A percentile compares a stretch with the other conserved stretches of the same genome.
Evolutionary conservation across 2,888 invertebrate species (phyloP).

Genomic region (Copidosoma aretas): DNA sequence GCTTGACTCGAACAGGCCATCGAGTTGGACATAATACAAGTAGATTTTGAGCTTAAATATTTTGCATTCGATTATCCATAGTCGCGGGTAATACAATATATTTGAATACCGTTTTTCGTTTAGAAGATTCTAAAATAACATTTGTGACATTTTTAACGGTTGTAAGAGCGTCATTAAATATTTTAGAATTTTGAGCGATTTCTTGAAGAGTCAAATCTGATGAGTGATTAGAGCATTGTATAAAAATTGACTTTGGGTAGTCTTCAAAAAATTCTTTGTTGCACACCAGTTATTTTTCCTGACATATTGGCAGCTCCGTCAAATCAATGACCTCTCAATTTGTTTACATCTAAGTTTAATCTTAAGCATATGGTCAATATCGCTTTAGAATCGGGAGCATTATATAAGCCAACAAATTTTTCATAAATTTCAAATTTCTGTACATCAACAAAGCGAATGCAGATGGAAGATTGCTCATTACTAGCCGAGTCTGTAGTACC

Average conservation of each 20-base stretch:
- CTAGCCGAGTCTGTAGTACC: constrained; percentile 3
- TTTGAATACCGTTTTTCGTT: not conserved
- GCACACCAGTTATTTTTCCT: not conserved
- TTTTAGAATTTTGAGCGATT: not conserved
- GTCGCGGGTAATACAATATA: no score
- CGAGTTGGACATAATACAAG: not conserved
- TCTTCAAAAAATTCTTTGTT: not conserved
- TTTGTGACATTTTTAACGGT: not conserved
- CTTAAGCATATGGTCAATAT: not conserved
- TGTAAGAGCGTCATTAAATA: not conserved
- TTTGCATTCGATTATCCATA: no score
- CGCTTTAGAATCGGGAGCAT: no score
- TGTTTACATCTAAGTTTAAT: not conserved
- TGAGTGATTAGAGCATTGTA: no score
- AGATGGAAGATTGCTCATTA: constrained; percentile 6
- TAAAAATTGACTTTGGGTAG: no score
- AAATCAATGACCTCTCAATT: not conserved
- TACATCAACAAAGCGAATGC: not conserved
- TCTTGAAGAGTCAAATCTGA: no score
- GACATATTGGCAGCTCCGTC: not conserved
- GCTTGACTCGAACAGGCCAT: not conserved
- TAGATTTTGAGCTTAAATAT: no score
- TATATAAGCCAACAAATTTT: no score
- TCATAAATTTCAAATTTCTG: no score
- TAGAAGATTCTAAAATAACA: constrained; percentile 15